phyloP scores from a whole-genome alignment of 2,888 invertebrate species.

The Drosophila multiciliata region DNA sequence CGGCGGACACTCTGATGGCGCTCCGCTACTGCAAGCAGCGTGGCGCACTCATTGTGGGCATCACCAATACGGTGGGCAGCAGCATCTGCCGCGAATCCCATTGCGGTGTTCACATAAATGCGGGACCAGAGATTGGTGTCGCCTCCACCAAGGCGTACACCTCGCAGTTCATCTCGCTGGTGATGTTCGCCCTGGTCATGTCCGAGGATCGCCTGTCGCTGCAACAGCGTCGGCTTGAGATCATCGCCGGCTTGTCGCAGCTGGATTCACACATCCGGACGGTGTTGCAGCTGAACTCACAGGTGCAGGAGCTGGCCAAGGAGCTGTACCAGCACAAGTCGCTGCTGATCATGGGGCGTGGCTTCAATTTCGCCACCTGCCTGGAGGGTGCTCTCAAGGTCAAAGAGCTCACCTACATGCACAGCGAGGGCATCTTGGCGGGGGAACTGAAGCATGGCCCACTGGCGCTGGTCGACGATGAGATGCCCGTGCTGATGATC shows the following conservation, averaged over 20 bases:
- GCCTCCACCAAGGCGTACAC: slow-evolving; percentile 99
- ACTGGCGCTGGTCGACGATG: slow-evolving; percentile 96
- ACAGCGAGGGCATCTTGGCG: slow-evolving; percentile 99
- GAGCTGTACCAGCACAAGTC: slow-evolving; percentile 98
- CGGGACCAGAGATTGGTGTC: slow-evolving; percentile 99
- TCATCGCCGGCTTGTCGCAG: slow-evolving; percentile 93
- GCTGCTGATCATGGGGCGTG: slow-evolving; percentile 98
- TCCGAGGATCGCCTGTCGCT: slow-evolving; percentile 98
- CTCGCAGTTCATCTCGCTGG: slow-evolving; percentile 98
- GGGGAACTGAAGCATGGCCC: slow-evolving; percentile 99
- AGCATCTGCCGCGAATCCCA: slow-evolving; percentile 99
- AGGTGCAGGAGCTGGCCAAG: slow-evolving; percentile 94
- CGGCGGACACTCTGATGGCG: slow-evolving; percentile 97
- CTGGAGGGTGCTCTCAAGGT: slow-evolving; percentile 98
- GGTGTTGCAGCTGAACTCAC: slow-evolving; percentile 93
- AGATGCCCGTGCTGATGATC: slow-evolving; percentile 99
- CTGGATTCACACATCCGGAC: slow-evolving; percentile 94
- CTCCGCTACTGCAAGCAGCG: slow-evolving; percentile 97
- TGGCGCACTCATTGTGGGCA: slow-evolving; percentile 97
- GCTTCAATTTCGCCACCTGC: slow-evolving; percentile 99
- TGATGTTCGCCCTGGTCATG: slow-evolving; percentile 99
- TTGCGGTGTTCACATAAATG: slow-evolving; percentile 99
- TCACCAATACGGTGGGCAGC: slow-evolving; percentile 99
- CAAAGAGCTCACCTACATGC: slow-evolving; percentile 99
- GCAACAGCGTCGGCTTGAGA: slow-evolving; percentile 92